Conservation (phyloP, 2,797 vertebrate species). For the Scolopax rusticola region DNA sequence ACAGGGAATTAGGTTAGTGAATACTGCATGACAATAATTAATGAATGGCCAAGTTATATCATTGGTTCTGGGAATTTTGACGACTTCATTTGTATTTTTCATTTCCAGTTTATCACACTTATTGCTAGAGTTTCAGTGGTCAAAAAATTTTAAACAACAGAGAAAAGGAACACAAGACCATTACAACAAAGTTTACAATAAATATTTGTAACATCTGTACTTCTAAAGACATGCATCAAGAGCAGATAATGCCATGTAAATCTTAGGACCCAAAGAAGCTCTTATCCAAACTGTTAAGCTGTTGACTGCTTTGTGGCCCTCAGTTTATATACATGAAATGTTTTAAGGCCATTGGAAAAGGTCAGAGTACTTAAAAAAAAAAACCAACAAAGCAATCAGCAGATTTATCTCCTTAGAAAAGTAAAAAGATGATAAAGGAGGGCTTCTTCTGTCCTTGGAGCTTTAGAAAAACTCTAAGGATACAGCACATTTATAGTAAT, state of each 20-base stretch:
- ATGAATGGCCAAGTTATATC: background rate
- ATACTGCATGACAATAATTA: background rate
- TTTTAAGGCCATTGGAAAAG: slow-evolving; percentile 51
- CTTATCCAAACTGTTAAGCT: slow-evolving; percentile 31
- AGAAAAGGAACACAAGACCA: background rate
- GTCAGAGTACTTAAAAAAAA: slow-evolving; percentile 23
- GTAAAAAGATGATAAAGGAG: background rate
- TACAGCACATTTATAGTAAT: background rate
- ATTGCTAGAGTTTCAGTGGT: background rate
- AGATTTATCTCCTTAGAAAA: slow-evolving; percentile 19
- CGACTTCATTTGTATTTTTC: background rate
- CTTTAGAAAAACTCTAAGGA: background rate
- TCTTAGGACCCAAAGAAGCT: background rate
- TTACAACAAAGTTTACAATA: background rate
- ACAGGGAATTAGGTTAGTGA: background rate
- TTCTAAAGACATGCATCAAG: slow-evolving; percentile 7
- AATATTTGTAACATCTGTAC: background rate
- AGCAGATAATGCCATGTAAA: background rate
- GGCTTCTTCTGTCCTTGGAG: background rate
- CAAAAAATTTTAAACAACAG: background rate
- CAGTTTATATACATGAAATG: background rate
- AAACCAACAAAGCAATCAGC: background rate
- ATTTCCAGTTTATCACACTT: background rate
- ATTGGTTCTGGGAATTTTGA: background rate
- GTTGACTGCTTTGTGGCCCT: background rate